Base-by-base conservation (phyloP, 2,888 invertebrate species). In the Agrotis exclamationis region DNA sequence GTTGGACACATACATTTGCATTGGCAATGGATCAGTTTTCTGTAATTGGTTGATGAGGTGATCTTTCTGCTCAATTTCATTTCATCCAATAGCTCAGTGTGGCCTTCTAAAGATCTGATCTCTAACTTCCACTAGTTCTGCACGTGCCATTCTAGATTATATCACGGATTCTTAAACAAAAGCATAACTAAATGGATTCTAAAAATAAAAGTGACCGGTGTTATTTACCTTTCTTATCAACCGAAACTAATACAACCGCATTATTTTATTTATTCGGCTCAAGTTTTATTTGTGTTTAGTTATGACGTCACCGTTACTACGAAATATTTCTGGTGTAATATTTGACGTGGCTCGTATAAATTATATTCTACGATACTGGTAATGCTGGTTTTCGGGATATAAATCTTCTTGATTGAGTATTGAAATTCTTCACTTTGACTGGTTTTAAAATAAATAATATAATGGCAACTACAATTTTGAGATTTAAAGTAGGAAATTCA, bases 171-270 rank as follows among this genome's bases (percentile, higher is more conserved):
- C 9, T n/a, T 24, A 76, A 57, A 72, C 50, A 73, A 73, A 51
- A 51, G 50, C 70, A 11, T 50, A 44, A 28, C 58, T 53, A 59
- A 68, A 76, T 48, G 22, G 5, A 20, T 62, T 74, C 62, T 71
- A 78, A 71, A 74, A 71, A 71, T 77, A 74, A 45, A 69, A 74
- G 47, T 78, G 22, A 48, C n/a, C 48, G 18, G 20, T 22, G 24
- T 9, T 63, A 63, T 74, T 78, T 78, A 63, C 60, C 33, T 63
- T 60, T 77, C 48, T 62, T 74, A 71, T 78, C 62, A 24, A 45
- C 62, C 48, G 47, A 58, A 72, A 58, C 79, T 44, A 53, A 71
- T 67, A 11, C 0, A 28, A 48, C 7, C 18, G 24, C 13, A 70
- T 70, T 56, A 56, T 56, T 33, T 70, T 70, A 58, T 66, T 66